These are phyloP conservation scores for Drosophila busckii DNA, from an alignment of 1,140 invertebrate genomes.

Conservation along the genomic window DNA sequence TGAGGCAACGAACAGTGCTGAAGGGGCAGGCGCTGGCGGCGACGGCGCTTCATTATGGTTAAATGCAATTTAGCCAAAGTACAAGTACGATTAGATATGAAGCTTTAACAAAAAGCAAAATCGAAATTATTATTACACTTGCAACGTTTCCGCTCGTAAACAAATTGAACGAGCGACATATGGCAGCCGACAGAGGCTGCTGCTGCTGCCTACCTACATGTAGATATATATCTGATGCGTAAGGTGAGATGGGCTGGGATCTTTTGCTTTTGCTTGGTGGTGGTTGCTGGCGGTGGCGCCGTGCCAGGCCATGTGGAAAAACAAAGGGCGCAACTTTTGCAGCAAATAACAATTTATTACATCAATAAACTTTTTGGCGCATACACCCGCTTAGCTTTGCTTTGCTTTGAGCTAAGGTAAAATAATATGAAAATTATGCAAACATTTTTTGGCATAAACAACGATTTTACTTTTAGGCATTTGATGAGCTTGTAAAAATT, in stretches of 20 bases:
- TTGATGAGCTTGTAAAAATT: conserved; percentile 54
- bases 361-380: conserved; percentile 53
- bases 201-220: conserved; percentile 26
- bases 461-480: conserved; percentile 31
- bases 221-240: conserved; percentile 14
- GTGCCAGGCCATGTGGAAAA: conserved; percentile 46
- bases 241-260: not conserved
- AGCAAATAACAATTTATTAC: conserved; percentile 66
- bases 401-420: conserved; percentile 45
- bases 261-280: not conserved
- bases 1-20: conserved; percentile 4
- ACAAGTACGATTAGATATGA: conserved; percentile 5
- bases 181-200: conserved; percentile 3
- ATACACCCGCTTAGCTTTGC: too few species aligned
- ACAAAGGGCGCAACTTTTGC: conserved; percentile 49
- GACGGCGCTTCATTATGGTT: conserved; percentile 48
- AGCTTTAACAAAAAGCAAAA: not conserved
- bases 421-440: conserved; percentile 67
- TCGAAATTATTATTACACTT: conserved; percentile 4
- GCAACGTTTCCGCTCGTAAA: conserved; percentile 35
- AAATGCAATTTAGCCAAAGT: conserved; percentile 39
- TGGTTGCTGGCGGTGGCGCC: conserved; percentile 15
- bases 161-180: conserved; percentile 22
- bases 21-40: not conserved
- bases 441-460: conserved; percentile 38